Evolutionary conservation across 2,113 vertebrate genomes (phyloP).

Genomic region (Diadophis punctatus): DNA sequence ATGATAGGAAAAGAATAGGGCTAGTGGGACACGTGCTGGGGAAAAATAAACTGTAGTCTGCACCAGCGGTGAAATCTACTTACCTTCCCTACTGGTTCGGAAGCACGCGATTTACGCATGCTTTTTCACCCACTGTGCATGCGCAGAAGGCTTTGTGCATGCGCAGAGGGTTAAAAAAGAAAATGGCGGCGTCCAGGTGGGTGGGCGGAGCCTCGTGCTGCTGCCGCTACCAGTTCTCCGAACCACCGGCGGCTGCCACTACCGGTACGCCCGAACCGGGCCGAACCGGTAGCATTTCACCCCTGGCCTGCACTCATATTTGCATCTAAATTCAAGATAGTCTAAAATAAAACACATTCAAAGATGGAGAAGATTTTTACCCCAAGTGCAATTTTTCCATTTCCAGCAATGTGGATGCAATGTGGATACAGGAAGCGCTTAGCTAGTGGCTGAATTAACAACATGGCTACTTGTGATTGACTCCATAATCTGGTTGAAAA

Average conservation of each 20-base stretch:
- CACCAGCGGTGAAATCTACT: not conserved
- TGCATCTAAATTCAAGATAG: constrained; percentile 8
- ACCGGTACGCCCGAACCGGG: no score
- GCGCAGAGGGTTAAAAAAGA: no score
- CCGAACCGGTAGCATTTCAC: no score
- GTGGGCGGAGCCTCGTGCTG: no score
- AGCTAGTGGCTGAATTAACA: not conserved
- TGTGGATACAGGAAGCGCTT: not conserved
- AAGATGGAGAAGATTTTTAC: not conserved
- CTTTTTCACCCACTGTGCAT: no score
- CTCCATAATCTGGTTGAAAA: not conserved
- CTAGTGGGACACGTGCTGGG: constrained; percentile 2
- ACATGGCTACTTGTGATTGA: not conserved
- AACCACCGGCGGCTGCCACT: no score
- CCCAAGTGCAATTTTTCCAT: not conserved
- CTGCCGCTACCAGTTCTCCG: no score
- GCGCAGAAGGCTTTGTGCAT: no score
- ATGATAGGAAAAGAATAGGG: constrained; percentile 25
- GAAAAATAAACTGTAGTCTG: constrained; percentile 14
- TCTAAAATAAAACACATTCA: not conserved
- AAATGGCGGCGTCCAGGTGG: no score
- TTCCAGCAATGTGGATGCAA: not conserved
- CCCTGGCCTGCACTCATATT: not conserved
- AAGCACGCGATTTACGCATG: no score
- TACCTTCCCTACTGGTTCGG: no score